Base-by-base conservation (phyloP, 2,113 vertebrate species). In the Corythornis vintsioides region DNA sequence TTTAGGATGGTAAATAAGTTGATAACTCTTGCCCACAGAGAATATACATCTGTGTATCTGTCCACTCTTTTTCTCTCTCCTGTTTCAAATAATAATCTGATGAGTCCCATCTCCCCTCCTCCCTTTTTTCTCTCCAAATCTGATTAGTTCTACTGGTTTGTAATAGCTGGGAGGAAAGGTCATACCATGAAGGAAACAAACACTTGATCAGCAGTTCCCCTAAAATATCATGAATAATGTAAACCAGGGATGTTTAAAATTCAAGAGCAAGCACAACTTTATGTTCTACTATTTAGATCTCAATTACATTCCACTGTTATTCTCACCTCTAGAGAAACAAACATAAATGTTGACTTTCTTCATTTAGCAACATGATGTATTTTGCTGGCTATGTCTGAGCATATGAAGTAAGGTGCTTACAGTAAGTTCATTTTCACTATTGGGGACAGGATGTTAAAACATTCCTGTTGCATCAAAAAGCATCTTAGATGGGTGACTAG, bases 221-320 rank as follows among this genome's bases (percentile, higher is more conserved):
- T 94, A 60, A 95, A 95, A 94, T 92, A 89, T 84, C 55, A 83
- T 95, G 91, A 94, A 95, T 93, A 95, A 91, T 93, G 60, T 67
- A 94, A 86, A 47, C 60, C 11, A 5, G 71, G 18, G 21, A 15
- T 70, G 29, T 79, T 94, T 95, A 83, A 91, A 94, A 95, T 96
- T 90, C 94, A 85, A 78, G 84, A 90, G 73, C 74, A 95, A 87
- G 63, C 67, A 66, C 29, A 79, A 64, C 20, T 93, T 95, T 56
- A 63, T 89, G 73, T 91, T 90, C 80, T 86, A 60, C 64, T 65
- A 67, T 60, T 93, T 91, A 90, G 52, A 19, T 78, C 95, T 86
- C 93, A 94, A 71, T 96, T 96, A 64, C 85, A 56, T 81, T 81
- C 60, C 16, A 70, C 17, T 60, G 71, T 87, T 89, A 81, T 40